Evolutionary conservation across 2,113 vertebrate species (phyloP).

Genomic region (Vombatus ursinus): DNA sequence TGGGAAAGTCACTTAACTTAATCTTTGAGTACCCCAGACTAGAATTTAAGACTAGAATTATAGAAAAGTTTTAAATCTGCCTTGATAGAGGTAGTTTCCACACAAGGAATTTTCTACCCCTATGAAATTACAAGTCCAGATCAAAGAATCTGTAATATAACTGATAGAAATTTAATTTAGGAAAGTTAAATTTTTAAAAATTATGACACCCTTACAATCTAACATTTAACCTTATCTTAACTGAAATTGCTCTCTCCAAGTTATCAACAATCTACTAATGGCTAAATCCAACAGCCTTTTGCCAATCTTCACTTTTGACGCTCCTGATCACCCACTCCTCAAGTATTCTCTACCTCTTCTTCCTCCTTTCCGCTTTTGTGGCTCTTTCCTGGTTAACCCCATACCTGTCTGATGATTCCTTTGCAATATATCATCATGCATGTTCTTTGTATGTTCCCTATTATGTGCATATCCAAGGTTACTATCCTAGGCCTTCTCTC

Average conservation of each 20-base stretch:
- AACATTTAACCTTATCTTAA: not conserved
- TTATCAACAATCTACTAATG: not conserved
- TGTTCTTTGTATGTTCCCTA: not conserved
- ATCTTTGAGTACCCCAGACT: not conserved
- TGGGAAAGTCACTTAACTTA: not conserved
- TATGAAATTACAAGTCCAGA: not conserved
- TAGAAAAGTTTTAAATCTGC: not conserved
- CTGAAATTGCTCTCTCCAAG: not conserved
- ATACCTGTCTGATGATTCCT: not conserved
- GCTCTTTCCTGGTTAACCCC: not conserved
- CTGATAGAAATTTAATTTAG: not conserved
- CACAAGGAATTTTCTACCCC: not conserved
- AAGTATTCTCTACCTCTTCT: not conserved
- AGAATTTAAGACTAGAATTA: not conserved
- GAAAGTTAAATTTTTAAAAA: not conserved
- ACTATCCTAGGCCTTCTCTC: not conserved
- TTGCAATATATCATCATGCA: not conserved
- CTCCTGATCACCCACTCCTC: not conserved
- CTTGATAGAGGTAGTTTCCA: not conserved
- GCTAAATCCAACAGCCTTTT: not conserved
- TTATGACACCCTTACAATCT: not conserved
- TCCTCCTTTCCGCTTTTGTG: not conserved
- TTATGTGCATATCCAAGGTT: not conserved
- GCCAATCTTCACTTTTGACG: not conserved
- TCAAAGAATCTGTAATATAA: not conserved